Evolutionary conservation across 2,888 invertebrate species (phyloP), one percentile per base, ranked within the genome.

Genomic region (Uloborus plumipes): DNA sequence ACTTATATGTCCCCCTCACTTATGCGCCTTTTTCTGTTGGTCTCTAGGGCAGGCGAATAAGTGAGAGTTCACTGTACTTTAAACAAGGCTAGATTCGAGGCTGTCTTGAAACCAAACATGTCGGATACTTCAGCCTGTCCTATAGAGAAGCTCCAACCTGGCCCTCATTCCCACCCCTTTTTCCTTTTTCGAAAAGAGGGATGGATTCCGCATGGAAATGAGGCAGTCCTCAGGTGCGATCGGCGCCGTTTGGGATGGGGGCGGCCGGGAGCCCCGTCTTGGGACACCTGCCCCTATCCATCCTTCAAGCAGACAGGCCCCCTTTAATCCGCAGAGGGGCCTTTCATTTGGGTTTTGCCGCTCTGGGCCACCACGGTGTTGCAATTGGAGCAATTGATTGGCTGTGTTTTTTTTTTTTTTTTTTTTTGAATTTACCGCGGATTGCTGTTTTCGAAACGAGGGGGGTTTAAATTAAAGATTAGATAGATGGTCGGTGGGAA

Each of bases 261-360:
- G 61, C 22, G 47, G 51, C 22, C 61, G 55, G 53, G 62, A n/a
- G 26, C 55, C 76, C 59, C 22, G 20, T 69, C 62, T 69, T 31
- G 61, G 76, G 76, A 76, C 76, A 76, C 76, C 76, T 76, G 76
- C 76, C 76, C 66, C 67, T 69, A 62, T 69, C 67, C 69, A 76
- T 76, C 76, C 62, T 50, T 76, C 76, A 76, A 76, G 61, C 76
- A 69, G 69, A 76, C 76, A 61, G 47, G 65, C 62, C 55, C 69
- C 39, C 39, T 39, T 39, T 39, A 39, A 39, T 39, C 53, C n/a
- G 18, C 55, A 55, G n/a, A 6, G 55, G n/a, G 55, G 55, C 55
- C 55, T 55, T 55, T 55, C 55, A 55, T 55, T 55, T 55, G 16
- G 55, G 7, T n/a, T 20, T n/a, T 20, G 55, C 55, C n/a, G 55